These are phyloP conservation scores for Cuniculus paca DNA, from an alignment of 2,797 vertebrate genomes.

Conservation along the genomic window DNA sequence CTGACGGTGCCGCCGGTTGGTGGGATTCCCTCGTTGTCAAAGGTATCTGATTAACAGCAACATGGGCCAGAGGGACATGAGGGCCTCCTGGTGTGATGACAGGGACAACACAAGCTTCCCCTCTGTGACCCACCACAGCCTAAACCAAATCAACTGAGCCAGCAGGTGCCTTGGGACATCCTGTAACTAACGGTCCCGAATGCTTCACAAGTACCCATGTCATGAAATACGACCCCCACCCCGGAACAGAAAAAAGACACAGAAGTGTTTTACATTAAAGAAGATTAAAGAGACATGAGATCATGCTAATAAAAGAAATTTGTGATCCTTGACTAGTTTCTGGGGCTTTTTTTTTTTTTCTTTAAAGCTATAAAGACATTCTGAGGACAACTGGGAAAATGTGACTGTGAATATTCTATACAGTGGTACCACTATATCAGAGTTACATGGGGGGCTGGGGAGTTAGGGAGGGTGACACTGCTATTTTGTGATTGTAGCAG, in stretches of 20 bases:
- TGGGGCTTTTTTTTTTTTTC: neutral
- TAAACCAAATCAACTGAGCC: neutral
- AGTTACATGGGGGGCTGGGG: neutral
- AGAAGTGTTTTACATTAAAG: neutral
- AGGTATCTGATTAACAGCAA: rapidly evolving
- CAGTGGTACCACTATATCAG: neutral
- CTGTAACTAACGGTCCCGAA: neutral
- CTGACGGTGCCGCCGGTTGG: rapidly evolving
- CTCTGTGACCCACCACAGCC: rapidly evolving
- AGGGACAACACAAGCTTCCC: neutral
- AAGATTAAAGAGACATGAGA: neutral
- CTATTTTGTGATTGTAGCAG: neutral
- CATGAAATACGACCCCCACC: too few species aligned
- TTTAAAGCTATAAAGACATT: neutral
- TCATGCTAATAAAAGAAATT: neutral
- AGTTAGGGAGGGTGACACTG: too few species aligned
- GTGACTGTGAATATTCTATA: neutral
- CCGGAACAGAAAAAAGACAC: rapidly evolving
- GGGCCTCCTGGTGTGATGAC: rapidly evolving
- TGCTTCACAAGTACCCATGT: neutral
- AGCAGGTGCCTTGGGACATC: rapidly evolving
- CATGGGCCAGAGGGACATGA: rapidly evolving
- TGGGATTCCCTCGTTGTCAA: neutral
- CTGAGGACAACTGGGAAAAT: neutral
- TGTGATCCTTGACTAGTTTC: neutral